Conservation (phyloP, 1,140 invertebrate genomes). For the Cylas formicarius region DNA sequence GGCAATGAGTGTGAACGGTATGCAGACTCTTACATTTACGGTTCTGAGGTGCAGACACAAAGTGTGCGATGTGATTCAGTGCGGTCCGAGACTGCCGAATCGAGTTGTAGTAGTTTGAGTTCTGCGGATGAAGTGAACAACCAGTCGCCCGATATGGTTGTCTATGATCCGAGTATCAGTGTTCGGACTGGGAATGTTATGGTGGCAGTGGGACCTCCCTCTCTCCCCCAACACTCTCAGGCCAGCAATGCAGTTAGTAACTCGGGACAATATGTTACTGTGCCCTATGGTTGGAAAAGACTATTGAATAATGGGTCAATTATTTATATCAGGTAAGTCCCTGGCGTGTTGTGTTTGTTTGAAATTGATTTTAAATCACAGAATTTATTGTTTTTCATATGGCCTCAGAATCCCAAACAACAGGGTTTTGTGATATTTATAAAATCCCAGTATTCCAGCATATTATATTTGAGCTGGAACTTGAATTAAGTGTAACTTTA, state of each 20-base stretch:
- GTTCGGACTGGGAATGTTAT: conserved; percentile 35
- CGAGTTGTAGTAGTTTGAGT: conserved; percentile 44
- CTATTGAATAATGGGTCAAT: conserved; percentile 46
- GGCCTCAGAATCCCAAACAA: too few species aligned
- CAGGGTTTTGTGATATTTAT: too few species aligned
- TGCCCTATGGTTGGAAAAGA: conserved; percentile 53
- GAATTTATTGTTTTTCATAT: too few species aligned
- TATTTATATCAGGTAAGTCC: conserved; percentile 50
- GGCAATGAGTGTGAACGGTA: conserved; percentile 32
- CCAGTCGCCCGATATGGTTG: conserved; percentile 35
- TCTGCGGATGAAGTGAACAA: conserved; percentile 39
- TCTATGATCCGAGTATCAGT: conserved; percentile 40
- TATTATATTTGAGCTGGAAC: too few species aligned
- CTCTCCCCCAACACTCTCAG: conserved; percentile 23
- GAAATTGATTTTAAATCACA: too few species aligned
- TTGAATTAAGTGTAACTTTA: too few species aligned
- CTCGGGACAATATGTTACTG: conserved; percentile 31
- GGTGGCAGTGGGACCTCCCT: conserved; percentile 30
- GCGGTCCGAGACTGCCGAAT: conserved; percentile 44
- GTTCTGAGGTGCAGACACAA: conserved; percentile 30
- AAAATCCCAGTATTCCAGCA: too few species aligned
- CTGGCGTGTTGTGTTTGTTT: too few species aligned
- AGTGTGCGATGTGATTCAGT: conserved; percentile 43
- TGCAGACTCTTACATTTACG: conserved; percentile 35
- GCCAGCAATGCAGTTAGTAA: conserved; percentile 20